Base-by-base conservation (phyloP, 1,140 invertebrate genomes). In the Elysia chlorotica region DNA sequence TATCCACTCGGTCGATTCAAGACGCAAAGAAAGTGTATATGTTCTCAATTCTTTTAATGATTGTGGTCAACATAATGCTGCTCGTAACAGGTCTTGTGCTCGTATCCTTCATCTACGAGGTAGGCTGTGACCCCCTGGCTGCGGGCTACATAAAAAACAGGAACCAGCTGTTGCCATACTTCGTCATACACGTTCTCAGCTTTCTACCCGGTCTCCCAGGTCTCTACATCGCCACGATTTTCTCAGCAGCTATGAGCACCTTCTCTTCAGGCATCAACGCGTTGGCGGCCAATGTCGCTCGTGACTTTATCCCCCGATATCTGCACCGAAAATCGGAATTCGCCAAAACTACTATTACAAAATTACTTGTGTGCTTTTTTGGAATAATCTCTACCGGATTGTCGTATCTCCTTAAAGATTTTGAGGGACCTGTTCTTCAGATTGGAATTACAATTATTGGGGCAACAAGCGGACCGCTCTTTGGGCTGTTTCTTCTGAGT, bases 161-260 rank as follows among this genome's bases (percentile, higher is more conserved):
- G 30, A 76, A 76, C 33, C 74, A 73, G 63, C 84, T 95, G 23
- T 88, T 95, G 81, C 94, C 94, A 6, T 87, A 92, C 14, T 96
- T 92, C 79, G 93, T 96, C 0, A 93, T 95, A 85, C 91, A 93
- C 73, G 90, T 90, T 6, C 91, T 96, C 86, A 91, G 92, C 78
- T 71, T 90, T 31, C 85, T 92, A 5, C 91, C 90, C 3, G 94
- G 94, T 1, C 84, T 96, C 5, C 91, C 94, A 0, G 95, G 96
- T 2, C 91, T 97, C 72, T 96, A 97, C 82, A 93, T 96, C 0
- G 92, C 94, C 0, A 93, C 94, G 36, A 92, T 96, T 48, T 94
- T 95, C 76, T 93, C 92, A 78, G 94, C 93, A 1, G 92, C 93
- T 0, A 88, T 96, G 0, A 95, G 92, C 54, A 69, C 67, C 6